Evolutionary conservation across 2,888 invertebrate genomes (phyloP).

Genomic region (Macrosiphum euphorbiae): DNA sequence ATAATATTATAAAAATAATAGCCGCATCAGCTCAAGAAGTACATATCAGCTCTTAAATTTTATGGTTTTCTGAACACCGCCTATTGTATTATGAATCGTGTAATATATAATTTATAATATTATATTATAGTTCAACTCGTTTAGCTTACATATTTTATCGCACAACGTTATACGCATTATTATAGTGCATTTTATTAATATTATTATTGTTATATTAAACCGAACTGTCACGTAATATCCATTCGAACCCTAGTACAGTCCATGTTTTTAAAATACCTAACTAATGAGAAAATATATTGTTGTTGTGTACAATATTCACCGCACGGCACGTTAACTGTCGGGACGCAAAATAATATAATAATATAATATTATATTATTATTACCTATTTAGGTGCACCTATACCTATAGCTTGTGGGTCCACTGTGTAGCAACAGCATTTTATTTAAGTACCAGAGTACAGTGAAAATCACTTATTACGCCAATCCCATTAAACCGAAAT

Average conservation of each 20-base stretch:
- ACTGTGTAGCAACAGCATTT: neutral
- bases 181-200: neutral
- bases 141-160: neutral
- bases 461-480: neutral
- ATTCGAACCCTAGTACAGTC: neutral
- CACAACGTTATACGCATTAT: neutral
- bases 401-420: neutral
- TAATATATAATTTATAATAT: neutral
- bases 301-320: neutral
- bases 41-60: neutral
- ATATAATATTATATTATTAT: too few relatives aligned
- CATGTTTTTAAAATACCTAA: neutral
- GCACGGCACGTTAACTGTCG: neutral
- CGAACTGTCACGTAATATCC: neutral
- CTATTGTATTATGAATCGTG: neutral
- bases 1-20: slow-evolving; percentile 5
- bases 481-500: neutral
- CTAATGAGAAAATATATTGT: neutral
- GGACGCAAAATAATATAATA: neutral
- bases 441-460: neutral
- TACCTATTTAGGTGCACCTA: neutral
- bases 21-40: neutral
- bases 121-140: neutral
- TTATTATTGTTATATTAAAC: neutral
- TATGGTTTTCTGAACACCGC: neutral